These are phyloP conservation scores for Pheosia gnoma DNA, from an alignment of 2,888 invertebrate genomes.

Conservation along the genomic window DNA sequence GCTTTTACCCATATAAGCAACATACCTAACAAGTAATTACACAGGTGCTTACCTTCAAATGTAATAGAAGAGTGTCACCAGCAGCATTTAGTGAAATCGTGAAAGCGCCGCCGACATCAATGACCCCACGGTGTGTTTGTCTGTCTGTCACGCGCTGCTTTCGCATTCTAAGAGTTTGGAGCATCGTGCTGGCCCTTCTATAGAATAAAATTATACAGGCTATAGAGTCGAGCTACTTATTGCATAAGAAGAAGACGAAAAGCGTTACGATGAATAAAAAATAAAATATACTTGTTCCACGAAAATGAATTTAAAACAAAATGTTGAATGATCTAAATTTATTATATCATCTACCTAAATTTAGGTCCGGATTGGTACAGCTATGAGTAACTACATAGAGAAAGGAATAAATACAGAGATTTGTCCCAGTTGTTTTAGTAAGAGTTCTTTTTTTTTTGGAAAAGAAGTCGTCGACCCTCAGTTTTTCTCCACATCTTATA, in stretches of 20 bases:
- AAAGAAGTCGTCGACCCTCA: not conserved
- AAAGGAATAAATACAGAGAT: too few species aligned
- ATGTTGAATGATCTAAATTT: too few species aligned
- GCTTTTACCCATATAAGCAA: not conserved
- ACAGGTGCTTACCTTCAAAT: conserved; percentile 3
- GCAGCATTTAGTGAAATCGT: conserved; percentile 46
- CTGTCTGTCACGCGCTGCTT: conserved; percentile 42
- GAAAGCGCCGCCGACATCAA: conserved; percentile 49
- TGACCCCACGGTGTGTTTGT: conserved; percentile 44
- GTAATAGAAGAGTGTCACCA: conserved; percentile 5
- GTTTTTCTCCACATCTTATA: not conserved
- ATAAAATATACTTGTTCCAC: too few species aligned
- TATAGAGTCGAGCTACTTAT: not conserved
- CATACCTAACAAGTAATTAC: not conserved
- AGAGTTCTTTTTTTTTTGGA: too few species aligned
- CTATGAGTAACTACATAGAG: too few species aligned
- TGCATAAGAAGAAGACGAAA: not conserved
- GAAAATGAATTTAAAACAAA: too few species aligned
- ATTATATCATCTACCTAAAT: too few species aligned
- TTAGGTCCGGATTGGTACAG: too few species aligned
- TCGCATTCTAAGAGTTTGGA: conserved; percentile 19
- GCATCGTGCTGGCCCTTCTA: not conserved
- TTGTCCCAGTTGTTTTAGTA: too few species aligned
- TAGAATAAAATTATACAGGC: not conserved
- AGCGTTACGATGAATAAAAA: not conserved